Evolutionary conservation across 2,797 vertebrate genomes (phyloP).

Genomic region (Coendou prehensilis): DNA sequence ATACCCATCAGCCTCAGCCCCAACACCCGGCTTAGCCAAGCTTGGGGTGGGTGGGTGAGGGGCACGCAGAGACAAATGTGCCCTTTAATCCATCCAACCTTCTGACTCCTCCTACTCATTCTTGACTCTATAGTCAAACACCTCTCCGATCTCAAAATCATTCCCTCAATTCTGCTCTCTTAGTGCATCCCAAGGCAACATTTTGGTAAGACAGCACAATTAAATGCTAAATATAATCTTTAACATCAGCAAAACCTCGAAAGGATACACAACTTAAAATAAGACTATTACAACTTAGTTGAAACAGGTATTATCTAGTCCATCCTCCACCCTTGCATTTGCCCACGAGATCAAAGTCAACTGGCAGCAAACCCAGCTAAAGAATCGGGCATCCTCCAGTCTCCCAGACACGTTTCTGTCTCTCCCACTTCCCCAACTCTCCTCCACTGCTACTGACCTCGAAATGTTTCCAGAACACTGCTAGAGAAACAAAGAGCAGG

Average conservation of each 20-base stretch:
- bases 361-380: neutral
- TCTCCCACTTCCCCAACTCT: neutral
- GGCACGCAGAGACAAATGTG: accelerated
- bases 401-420: neutral
- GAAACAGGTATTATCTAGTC: neutral
- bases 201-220: neutral
- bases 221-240: neutral
- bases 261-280: neutral
- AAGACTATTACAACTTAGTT: neutral
- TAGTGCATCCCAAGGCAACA: neutral
- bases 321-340: neutral
- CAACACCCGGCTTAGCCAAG: neutral
- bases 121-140: neutral
- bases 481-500: neutral
- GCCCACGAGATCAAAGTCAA: neutral
- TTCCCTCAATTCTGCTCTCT: neutral
- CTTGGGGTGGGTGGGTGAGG: neutral
- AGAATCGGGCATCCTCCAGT: accelerated
- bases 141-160: neutral
- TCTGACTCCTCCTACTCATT: neutral
- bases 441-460: accelerated
- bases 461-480: neutral
- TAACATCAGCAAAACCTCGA: neutral
- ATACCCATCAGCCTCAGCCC: neutral
- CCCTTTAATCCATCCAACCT: neutral